Base-by-base conservation (phyloP, 2,797 vertebrate genomes). In the Hoplostethus mediterraneus region DNA sequence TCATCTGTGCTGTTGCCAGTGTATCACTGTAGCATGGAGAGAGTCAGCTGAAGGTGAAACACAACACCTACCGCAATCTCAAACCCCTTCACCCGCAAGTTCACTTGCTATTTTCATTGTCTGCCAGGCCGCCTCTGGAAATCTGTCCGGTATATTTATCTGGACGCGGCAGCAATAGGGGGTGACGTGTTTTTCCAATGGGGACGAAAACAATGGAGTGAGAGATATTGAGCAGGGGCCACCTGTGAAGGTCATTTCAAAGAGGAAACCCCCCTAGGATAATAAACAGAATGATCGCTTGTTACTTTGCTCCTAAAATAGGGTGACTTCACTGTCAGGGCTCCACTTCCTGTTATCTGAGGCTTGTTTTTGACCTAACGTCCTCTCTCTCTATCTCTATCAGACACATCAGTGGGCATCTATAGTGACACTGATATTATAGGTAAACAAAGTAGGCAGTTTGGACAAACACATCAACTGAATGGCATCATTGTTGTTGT, bases 191-290 rank as follows among this genome's bases (percentile, higher is more conserved):
- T 91, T 91, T 90, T 90, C 80, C 86, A 77, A 82, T 75, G 80
- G 60, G 81, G 33, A 79, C 65, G 73, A 83, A 90, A 90, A 93
- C 90, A 93, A 87, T 86, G 67, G 86, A 63, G 53, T 13, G 33
- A 51, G 64, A 71, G 71, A 87, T 72, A 84, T 65, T 88, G 80
- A 80, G 76, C 64, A 3, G 68, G 65, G 90, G 82, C 87, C 91
- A 92, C 91, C 91, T 93, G 91, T 67, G 86, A 87, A 89, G 90
- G 89, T 87, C 87, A 74, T 91, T 86, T 81, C 62, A 77, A 77
- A 78, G 68, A 75, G 87, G 92, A 87, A 93, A 92, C 36, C 74
- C 84, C 88, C 86, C 52, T 75, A 63, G 70, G 71, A 91, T 73
- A 91, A 93, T 83, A 93, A 91, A 92, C 86, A 89, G 44, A 76